Percentiles rank a stretch among this genome's conserved stretches.
Conservation (phyloP, 2,888 invertebrate genomes). For the Xiphydria camelus region DNA sequence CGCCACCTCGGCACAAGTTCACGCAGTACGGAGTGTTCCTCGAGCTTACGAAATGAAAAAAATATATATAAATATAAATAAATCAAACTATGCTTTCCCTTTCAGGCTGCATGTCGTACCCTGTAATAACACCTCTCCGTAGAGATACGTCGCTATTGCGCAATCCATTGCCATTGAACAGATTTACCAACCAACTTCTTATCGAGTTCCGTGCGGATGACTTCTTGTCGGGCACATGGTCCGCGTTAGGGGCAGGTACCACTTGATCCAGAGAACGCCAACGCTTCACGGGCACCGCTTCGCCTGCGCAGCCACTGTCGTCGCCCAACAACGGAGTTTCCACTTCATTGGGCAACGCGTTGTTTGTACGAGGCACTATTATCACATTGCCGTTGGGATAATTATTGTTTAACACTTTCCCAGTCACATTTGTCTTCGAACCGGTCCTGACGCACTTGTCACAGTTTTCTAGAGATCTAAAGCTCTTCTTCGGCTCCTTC, state of each 20-base stretch:
- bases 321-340: slow-evolving; percentile 58
- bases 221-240: slow-evolving; percentile 62
- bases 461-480: slow-evolving; percentile 61
- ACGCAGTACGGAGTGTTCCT: too few relatives aligned
- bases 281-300: slow-evolving; percentile 61
- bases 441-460: slow-evolving; percentile 55
- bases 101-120: slow-evolving; percentile 63
- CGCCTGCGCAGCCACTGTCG: slow-evolving; percentile 47
- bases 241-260: slow-evolving; percentile 57
- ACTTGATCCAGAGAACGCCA: slow-evolving; percentile 79
- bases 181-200: slow-evolving; percentile 73
- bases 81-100: slow-evolving; percentile 65
- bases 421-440: slow-evolving; percentile 57
- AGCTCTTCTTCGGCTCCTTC: slow-evolving; percentile 46
- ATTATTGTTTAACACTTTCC: slow-evolving; percentile 61
- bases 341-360: slow-evolving; percentile 49
- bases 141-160: slow-evolving; percentile 67
- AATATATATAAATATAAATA: slow-evolving; percentile 4
- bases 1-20: too few relatives aligned
- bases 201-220: slow-evolving; percentile 67
- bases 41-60: too few relatives aligned
- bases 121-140: slow-evolving; percentile 61
- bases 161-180: slow-evolving; percentile 74
- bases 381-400: slow-evolving; percentile 62
- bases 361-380: slow-evolving; percentile 44